phyloP scores from a whole-genome alignment of 2,888 invertebrate genomes.

The Cryptus viduatorius region DNA sequence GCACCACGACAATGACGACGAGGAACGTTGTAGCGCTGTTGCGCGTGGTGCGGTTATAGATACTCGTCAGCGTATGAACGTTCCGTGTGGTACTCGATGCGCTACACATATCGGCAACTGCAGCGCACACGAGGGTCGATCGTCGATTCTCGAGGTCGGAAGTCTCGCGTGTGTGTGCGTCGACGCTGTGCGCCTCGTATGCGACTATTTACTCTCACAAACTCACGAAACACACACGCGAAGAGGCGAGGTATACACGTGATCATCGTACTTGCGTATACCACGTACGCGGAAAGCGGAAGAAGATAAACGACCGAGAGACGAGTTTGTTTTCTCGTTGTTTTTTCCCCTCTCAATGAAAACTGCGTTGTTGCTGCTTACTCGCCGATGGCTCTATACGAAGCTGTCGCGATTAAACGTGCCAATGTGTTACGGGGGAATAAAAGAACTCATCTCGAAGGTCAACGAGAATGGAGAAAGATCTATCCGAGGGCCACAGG shows the following conservation, averaged over 20 bases:
- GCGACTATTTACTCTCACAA: neutral
- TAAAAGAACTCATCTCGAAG: conserved; percentile 57
- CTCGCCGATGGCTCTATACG: neutral
- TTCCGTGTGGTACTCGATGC: neutral
- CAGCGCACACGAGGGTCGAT: conserved; percentile 34
- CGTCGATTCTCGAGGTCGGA: conserved; percentile 45
- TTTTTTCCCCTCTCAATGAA: conserved; percentile 50
- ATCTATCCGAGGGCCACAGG: conserved; percentile 21
- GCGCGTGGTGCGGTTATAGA: neutral
- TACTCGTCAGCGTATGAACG: neutral
- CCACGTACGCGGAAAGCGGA: conserved; percentile 50
- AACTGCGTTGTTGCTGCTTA: conserved; percentile 14
- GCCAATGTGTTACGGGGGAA: conserved; percentile 12
- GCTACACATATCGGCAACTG: neutral
- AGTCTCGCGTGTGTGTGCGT: neutral
- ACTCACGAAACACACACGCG: neutral
- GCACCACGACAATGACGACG: conserved; percentile 44
- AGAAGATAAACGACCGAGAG: conserved; percentile 56
- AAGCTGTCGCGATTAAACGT: no score
- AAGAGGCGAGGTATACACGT: neutral
- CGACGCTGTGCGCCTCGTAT: neutral
- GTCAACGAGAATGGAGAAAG: conserved; percentile 64
- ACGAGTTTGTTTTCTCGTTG: conserved; percentile 38
- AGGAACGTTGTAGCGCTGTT: neutral
- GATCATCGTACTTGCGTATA: neutral